Conservation (phyloP, 2,113 vertebrate species). For the Plectropomus leopardus region DNA sequence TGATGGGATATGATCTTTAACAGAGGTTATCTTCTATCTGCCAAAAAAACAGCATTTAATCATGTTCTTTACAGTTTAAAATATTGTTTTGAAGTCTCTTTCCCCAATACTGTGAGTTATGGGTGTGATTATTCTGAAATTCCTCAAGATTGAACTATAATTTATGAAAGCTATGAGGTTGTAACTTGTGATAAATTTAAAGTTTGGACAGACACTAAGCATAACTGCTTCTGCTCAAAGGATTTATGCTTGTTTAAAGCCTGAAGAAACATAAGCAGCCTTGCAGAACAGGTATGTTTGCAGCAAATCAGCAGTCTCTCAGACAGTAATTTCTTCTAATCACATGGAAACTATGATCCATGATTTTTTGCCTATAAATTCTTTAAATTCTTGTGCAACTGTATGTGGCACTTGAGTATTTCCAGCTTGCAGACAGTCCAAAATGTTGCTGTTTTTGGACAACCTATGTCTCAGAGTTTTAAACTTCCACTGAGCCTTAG, state of each 20-base stretch:
- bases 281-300: not conserved
- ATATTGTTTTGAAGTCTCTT: not conserved
- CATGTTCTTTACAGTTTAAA: not conserved
- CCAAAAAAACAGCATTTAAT: not conserved
- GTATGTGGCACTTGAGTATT: not conserved
- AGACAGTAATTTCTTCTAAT: not conserved
- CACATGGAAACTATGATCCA: constrained; percentile 6
- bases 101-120: not conserved
- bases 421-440: constrained; percentile 5
- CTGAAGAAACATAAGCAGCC: not conserved
- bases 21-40: not conserved
- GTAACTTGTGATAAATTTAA: not conserved
- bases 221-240: not conserved
- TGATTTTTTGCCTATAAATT: not conserved
- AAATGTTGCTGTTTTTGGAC: constrained; percentile 13
- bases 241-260: not conserved
- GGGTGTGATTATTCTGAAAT: not conserved
- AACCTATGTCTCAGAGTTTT: constrained; percentile 21
- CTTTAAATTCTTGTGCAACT: not conserved
- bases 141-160: not conserved
- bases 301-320: not conserved
- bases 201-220: not conserved
- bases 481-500: constrained; percentile 4
- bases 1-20: not conserved
- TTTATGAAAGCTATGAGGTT: not conserved